Evolutionary conservation across 2,888 invertebrate genomes (phyloP).

Genomic region (Alloplasta piceator): DNA sequence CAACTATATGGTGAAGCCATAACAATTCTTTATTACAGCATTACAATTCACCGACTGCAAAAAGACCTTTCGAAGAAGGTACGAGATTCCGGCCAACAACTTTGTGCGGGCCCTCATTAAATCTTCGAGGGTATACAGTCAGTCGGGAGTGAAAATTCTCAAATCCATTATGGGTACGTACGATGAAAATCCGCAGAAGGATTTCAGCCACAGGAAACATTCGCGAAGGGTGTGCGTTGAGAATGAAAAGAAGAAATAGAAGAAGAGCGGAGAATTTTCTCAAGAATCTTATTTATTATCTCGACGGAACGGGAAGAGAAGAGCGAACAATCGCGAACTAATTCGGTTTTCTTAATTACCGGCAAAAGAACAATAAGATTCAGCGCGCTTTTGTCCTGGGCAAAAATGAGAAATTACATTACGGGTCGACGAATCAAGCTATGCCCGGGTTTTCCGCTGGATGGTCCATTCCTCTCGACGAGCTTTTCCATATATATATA

Average conservation of each 20-base stretch:
- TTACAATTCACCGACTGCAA: slow-evolving; percentile 56
- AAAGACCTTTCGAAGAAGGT: slow-evolving; percentile 44
- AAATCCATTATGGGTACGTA: slow-evolving; percentile 65
- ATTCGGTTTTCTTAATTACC: slow-evolving; percentile 82
- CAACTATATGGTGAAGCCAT: slow-evolving; percentile 48
- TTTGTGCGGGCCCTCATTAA: slow-evolving; percentile 72
- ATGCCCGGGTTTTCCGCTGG: slow-evolving; percentile 69
- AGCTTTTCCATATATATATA: slow-evolving; percentile 3
- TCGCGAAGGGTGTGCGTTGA: slow-evolving; percentile 1
- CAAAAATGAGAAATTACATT: slow-evolving; percentile 82
- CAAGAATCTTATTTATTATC: slow-evolving; percentile 82
- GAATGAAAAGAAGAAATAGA: slow-evolving; percentile 23
- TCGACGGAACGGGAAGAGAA: slow-evolving; percentile 57
- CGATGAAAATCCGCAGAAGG: slow-evolving; percentile 38
- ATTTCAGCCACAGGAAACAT: slow-evolving; percentile 29
- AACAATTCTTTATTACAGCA: slow-evolving; percentile 58
- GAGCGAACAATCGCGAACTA: slow-evolving; percentile 81
- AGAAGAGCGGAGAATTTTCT: slow-evolving; percentile 74
- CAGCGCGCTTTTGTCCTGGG: slow-evolving; percentile 81
- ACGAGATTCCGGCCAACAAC: slow-evolving; percentile 55
- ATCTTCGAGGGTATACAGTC: slow-evolving; percentile 73
- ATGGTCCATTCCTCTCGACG: slow-evolving; percentile 27
- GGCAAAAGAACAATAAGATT: slow-evolving; percentile 83
- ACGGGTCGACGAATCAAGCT: slow-evolving; percentile 77
- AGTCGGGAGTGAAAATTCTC: slow-evolving; percentile 76